A percentile compares a stretch with the other conserved stretches of the same genome.
phyloP scores from a whole-genome alignment of 2,888 invertebrate genomes.

The Protophormia terraenovae region DNA sequence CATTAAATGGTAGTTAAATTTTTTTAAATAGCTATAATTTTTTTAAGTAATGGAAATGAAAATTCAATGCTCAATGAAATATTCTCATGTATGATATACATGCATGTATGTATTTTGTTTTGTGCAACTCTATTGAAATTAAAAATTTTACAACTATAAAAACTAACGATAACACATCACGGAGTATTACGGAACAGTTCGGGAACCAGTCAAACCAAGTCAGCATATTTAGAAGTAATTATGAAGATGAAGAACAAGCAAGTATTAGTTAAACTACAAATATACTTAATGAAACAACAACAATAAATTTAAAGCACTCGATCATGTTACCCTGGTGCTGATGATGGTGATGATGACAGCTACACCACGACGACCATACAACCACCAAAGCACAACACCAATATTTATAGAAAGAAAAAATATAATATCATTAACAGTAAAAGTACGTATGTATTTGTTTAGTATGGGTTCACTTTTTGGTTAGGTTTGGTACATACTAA shows the following conservation, averaged over 20 bases:
- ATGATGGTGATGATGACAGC: neutral
- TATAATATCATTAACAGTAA: neutral
- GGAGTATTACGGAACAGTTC: conserved; percentile 9
- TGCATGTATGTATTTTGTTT: no score
- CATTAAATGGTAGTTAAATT: no score
- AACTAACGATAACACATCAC: neutral
- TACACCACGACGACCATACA: neutral
- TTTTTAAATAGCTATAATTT: no score
- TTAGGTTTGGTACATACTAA: neutral
- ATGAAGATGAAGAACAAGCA: neutral
- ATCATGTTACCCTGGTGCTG: neutral
- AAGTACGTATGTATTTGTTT: neutral
- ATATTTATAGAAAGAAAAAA: neutral
- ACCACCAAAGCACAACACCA: neutral
- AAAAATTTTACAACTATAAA: neutral
- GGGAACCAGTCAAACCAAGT: neutral
- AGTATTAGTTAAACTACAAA: neutral
- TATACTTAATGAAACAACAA: neutral
- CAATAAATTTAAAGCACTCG: neutral
- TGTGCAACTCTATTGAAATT: neutral
- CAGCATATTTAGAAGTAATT: neutral
- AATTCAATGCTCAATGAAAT: no score
- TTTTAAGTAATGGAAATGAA: no score
- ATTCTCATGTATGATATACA: no score
- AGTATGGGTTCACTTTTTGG: neutral